phyloP scores from a whole-genome alignment of 2,888 invertebrate species.

The Agrilus biguttatus region DNA sequence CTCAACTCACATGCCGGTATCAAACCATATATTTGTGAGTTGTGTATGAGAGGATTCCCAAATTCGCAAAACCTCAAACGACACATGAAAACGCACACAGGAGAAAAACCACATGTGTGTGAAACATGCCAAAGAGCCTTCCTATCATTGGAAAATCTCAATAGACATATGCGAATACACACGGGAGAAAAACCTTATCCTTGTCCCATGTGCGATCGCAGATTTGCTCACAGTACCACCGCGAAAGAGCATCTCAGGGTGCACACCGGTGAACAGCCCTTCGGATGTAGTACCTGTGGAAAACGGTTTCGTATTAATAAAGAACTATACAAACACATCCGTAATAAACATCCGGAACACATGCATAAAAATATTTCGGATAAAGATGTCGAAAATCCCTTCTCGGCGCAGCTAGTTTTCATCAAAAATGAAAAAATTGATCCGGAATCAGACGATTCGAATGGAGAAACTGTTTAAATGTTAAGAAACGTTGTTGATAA shows the following conservation, averaged over 20 bases:
- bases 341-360: conserved; percentile 20
- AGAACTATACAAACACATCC: conserved; percentile 21
- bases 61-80: conserved; percentile 22
- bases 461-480: too few species aligned
- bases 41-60: conserved; percentile 22
- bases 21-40: conserved; percentile 20
- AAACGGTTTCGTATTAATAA: conserved; percentile 21
- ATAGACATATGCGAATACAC: conserved; percentile 23
- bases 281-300: conserved; percentile 19
- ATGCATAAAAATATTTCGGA: conserved; percentile 8
- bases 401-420: too few species aligned
- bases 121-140: conserved; percentile 20
- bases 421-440: too few species aligned
- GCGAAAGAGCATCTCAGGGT: conserved; percentile 23
- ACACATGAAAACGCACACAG: conserved; percentile 24
- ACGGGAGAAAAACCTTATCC: conserved; percentile 24
- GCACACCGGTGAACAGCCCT: conserved; percentile 25
- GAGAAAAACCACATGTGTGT: conserved; percentile 23
- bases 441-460: too few species aligned
- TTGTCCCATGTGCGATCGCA: conserved; percentile 21
- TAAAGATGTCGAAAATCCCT: too few species aligned
- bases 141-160: conserved; percentile 21
- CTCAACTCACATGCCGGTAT: conserved; percentile 24
- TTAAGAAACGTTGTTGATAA: too few species aligned
- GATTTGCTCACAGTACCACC: conserved; percentile 25